Percentiles rank a stretch among this genome's conserved stretches.
phyloP scores from a whole-genome alignment of 2,113 vertebrate species.

The Phainopepla nitens region DNA sequence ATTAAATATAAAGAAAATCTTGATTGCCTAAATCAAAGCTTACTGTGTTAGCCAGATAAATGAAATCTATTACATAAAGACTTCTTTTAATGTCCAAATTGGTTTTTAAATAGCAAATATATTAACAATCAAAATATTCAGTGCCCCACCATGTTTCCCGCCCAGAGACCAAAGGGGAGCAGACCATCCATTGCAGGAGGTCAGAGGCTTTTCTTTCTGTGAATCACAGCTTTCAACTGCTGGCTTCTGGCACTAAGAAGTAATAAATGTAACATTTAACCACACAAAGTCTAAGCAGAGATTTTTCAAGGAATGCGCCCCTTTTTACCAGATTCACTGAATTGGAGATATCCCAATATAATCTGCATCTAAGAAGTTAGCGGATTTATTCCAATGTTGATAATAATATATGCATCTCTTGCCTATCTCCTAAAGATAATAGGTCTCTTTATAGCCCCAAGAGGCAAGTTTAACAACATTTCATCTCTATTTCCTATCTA shows the following conservation, averaged over 20 bases:
- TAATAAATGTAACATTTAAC: background rate
- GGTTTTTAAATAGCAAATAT: constrained; percentile 47
- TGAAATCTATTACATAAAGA: constrained; percentile 58
- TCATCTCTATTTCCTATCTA: background rate
- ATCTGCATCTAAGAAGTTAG: background rate
- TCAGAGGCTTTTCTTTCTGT: background rate
- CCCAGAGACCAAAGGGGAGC: background rate
- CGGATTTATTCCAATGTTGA: background rate
- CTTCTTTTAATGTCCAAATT: constrained; percentile 65
- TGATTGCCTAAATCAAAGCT: constrained; percentile 72
- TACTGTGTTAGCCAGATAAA: constrained; percentile 46
- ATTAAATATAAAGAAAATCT: constrained; percentile 66
- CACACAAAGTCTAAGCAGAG: background rate
- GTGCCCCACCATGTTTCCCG: background rate
- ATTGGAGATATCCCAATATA: background rate
- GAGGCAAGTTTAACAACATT: background rate
- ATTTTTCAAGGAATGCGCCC: background rate
- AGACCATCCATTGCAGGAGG: background rate
- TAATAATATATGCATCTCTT: background rate
- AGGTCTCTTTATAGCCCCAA: background rate
- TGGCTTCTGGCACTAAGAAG: background rate
- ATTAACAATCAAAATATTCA: background rate
- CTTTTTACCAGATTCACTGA: background rate
- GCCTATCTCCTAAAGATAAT: background rate
- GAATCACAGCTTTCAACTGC: background rate